Evolutionary conservation across 2,797 vertebrate species (phyloP), one percentile per base, ranked within the genome.

Genomic region (Notoglanidium macrostoma): DNA sequence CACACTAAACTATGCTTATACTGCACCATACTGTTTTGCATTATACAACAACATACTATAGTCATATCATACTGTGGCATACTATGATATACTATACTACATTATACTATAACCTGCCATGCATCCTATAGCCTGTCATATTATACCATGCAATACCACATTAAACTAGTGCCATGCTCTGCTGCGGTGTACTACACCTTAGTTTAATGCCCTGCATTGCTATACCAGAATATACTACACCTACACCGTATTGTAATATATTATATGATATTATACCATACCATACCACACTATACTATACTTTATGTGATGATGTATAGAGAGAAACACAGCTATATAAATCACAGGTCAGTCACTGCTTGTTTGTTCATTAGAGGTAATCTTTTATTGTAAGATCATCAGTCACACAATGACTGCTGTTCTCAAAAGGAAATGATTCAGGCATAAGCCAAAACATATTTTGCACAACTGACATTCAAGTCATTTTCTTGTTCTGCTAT

Each of bases 391-490:
- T 55, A 35, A 78, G 29, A 19, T 7, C 51, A 78, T 78, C 76
- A 78, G 29, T 78, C 76, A 78, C 29, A 32, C 76, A 35, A 35
- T 61, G 35, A n/a, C 40, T 80, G 35, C 12, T 63, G 77, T 26
- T 63, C 57, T 35, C 26, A 21, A 79, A 79, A 55, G 23, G 14
- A 82, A 79, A 70, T n/a, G 35, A 70, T 79, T 87, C 23, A 68
- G 44, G 49, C 46, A 67, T 67, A 73, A 76, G 46, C 15, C 23
- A 49, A 65, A 46, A 68, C 17, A 63, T 67, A 44, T 83, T 87
- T 83, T 54, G 77, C 26, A 15, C 40, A 68, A 70, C 61, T 26
- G 72, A 68, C 61, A 80, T 79, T 61, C 35, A 67, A 79, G 32
- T 11, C 11, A 35, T 57, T 32, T 6, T 57, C 46, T 78, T 12